These are phyloP conservation scores for Atta colombica DNA, from an alignment of 1,140 invertebrate genomes.

Conservation along the genomic window DNA sequence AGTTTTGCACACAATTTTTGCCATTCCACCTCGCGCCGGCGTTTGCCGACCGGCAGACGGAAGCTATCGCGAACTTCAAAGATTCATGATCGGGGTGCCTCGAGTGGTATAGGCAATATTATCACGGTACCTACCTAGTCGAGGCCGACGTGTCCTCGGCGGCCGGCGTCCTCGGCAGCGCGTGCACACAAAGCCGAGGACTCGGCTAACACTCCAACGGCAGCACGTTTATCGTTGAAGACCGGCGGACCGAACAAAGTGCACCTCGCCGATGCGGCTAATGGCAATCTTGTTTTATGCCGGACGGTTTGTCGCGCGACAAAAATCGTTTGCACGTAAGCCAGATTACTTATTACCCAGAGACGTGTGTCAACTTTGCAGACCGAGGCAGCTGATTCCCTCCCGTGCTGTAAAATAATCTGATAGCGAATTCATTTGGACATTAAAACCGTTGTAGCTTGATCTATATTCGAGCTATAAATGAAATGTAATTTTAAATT, in stretches of 20 bases:
- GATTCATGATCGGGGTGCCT: conserved; percentile 75
- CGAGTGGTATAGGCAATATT: conserved; percentile 81
- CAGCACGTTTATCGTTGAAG: conserved; percentile 66
- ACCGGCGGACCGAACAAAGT: conserved; percentile 71
- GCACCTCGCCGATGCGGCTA: conserved; percentile 67
- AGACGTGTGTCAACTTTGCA: conserved; percentile 24
- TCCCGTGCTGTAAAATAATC: not conserved
- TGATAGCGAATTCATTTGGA: too few species aligned
- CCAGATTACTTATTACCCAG: conserved; percentile 35
- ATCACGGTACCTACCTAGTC: conserved; percentile 68
- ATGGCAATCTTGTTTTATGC: conserved; percentile 68
- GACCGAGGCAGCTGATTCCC: not conserved
- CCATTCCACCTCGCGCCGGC: conserved; percentile 59
- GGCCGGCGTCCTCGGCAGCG: conserved; percentile 63
- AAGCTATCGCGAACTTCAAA: conserved; percentile 78
- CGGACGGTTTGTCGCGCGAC: conserved; percentile 23
- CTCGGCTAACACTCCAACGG: conserved; percentile 77
- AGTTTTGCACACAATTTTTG: conserved; percentile 75
- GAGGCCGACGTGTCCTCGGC: conserved; percentile 66
- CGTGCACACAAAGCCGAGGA: conserved; percentile 80
- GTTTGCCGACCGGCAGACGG: conserved; percentile 63
- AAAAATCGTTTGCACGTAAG: conserved; percentile 51
- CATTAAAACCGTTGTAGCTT: too few species aligned
- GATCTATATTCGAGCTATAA: too few species aligned
- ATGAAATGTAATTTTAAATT: too few species aligned